Conservation (phyloP, 2,888 invertebrate species). For the Tetranychus truncatus region DNA sequence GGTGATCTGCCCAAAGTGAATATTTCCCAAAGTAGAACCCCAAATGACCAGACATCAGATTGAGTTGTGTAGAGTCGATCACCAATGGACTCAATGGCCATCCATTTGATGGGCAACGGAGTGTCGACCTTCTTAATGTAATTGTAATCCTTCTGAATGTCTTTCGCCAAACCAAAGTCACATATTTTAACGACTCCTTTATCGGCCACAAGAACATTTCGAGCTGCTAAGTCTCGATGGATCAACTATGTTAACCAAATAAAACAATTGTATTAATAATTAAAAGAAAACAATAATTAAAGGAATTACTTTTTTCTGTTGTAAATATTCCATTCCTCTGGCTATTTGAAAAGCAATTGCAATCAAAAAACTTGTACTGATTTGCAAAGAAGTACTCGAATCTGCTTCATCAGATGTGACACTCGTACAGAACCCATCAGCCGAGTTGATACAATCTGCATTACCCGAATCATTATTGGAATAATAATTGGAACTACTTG, state of each 20-base stretch:
- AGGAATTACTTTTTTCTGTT: constrained; percentile 54
- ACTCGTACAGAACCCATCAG: not conserved
- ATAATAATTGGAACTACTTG: not conserved
- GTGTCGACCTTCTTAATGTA: constrained; percentile 71
- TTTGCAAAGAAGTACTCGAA: constrained; percentile 11
- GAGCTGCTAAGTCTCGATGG: constrained; percentile 47
- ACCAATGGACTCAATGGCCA: constrained; percentile 35
- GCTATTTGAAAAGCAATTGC: constrained; percentile 85
- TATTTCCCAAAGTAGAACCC: constrained; percentile 26
- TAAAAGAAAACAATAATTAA: not conserved
- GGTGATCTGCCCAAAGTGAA: constrained; percentile 27
- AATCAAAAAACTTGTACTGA: constrained; percentile 56
- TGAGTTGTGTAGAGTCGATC: constrained; percentile 35
- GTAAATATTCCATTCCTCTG: constrained; percentile 83
- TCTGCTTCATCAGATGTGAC: not conserved
- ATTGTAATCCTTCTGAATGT: constrained; percentile 65
- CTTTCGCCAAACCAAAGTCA: constrained; percentile 83
- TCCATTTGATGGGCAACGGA: constrained; percentile 34
- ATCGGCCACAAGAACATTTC: constrained; percentile 71
- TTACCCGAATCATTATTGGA: not conserved
- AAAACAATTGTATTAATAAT: too few species aligned
- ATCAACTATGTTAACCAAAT: constrained; percentile 30
- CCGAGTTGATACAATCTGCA: not conserved
- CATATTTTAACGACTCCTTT: constrained; percentile 85
- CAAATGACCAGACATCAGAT: constrained; percentile 36